These are phyloP conservation scores for Oxyruncus cristatus DNA, from an alignment of 2,113 vertebrate species.

Conservation along the genomic window DNA sequence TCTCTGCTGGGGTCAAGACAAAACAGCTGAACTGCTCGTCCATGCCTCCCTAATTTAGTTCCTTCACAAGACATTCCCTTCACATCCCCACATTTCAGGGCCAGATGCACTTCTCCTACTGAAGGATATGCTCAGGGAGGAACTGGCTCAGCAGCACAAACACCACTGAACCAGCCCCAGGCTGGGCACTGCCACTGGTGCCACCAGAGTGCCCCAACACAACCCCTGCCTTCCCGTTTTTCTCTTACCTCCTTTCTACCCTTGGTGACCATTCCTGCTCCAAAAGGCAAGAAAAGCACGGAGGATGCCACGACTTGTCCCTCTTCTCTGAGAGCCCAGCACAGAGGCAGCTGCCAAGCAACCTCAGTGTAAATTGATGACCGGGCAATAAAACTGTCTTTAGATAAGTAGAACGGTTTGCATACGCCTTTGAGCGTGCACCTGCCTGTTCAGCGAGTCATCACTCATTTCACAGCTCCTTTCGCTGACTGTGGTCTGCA, in stretches of 20 bases:
- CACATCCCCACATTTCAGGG: fast-evolving
- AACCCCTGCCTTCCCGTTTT: not conserved
- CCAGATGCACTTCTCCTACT: not conserved
- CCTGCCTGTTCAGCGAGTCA: constrained; percentile 54
- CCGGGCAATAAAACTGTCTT: constrained; percentile 43
- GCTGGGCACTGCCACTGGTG: not conserved
- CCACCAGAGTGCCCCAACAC: not conserved
- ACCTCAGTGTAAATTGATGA: constrained; percentile 16
- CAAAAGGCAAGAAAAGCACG: not conserved
- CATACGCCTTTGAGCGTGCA: not conserved
- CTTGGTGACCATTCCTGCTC: not conserved
- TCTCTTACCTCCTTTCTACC: not conserved
- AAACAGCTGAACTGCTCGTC: not conserved
- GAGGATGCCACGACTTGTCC: not conserved
- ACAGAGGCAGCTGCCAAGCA: not conserved
- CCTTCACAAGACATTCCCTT: not conserved
- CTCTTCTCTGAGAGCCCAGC: not conserved
- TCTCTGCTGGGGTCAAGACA: not conserved
- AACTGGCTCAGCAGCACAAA: not conserved
- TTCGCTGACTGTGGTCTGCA: constrained; percentile 34
- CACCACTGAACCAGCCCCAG: not conserved
- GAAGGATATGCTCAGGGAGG: fast-evolving
- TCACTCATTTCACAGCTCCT: constrained; percentile 59
- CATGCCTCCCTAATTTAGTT: not conserved
- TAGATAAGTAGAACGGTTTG: constrained; percentile 35